phyloP scores from a whole-genome alignment of 2,888 invertebrate genomes.

The Doris montereyensis region DNA sequence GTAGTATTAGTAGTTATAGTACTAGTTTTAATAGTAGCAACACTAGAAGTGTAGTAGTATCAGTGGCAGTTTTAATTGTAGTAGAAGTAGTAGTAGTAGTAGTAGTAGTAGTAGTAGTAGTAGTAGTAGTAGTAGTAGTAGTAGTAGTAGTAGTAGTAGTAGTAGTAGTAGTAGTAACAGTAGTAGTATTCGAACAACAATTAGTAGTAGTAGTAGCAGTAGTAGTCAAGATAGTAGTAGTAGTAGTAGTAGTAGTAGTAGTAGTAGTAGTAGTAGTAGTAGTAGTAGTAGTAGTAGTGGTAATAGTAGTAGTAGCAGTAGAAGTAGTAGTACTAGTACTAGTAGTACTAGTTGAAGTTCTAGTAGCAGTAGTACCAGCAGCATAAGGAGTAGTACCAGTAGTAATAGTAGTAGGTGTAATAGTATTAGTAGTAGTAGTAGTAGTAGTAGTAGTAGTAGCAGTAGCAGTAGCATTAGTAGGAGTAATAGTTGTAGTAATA shows the following conservation, averaged over 20 bases:
- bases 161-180: neutral
- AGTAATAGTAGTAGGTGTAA: too few relatives aligned
- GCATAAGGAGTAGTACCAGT: too few relatives aligned
- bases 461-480: too few relatives aligned
- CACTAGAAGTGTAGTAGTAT: too few relatives aligned
- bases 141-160: neutral
- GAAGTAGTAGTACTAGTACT: constrained; percentile 3
- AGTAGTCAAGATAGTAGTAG: neutral
- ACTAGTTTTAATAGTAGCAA: too few relatives aligned
- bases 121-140: constrained; percentile 22
- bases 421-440: too few relatives aligned
- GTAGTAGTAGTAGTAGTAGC: constrained; percentile 19
- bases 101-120: constrained; percentile 37
- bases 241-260: neutral
- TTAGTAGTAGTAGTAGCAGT: neutral
- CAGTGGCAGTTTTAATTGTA: constrained; percentile 8
- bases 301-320: neutral
- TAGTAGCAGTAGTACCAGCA: too few relatives aligned
- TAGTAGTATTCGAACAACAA: neutral
- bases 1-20: too few relatives aligned
- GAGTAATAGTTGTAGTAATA: too few relatives aligned
- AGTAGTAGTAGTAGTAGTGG: neutral
- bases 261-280: neutral
- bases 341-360: constrained; percentile 5
- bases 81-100: constrained; percentile 34